Conservation (phyloP, 2,113 vertebrate genomes). For the Suncus etruscus region DNA sequence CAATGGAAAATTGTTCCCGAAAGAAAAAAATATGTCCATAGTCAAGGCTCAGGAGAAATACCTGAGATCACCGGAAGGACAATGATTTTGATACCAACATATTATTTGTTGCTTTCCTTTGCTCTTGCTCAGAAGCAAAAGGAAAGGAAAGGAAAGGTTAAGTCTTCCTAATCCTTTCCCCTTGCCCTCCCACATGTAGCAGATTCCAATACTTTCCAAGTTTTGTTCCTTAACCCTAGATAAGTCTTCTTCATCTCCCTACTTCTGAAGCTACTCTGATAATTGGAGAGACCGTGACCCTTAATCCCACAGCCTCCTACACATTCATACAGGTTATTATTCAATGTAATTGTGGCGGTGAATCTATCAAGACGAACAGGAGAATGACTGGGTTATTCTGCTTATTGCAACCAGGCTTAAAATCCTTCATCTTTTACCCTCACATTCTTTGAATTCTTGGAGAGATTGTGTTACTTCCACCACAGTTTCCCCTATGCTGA, state of each 20-base stretch:
- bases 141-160: not conserved
- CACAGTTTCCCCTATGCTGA: not conserved
- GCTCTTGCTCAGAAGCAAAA: not conserved
- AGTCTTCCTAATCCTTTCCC: not conserved
- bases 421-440: slow-evolving; percentile 10
- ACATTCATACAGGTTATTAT: not conserved
- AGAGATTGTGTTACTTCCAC: not conserved
- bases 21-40: not conserved
- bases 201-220: not conserved
- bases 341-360: not conserved
- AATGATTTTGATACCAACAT: not conserved
- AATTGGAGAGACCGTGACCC: not conserved
- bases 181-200: rapidly evolving
- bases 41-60: not conserved
- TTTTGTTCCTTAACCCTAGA: not conserved
- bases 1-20: not conserved
- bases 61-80: not conserved
- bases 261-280: not conserved
- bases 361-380: not conserved
- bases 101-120: not conserved
- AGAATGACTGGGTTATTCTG: slow-evolving; percentile 20
- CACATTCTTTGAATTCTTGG: not conserved
- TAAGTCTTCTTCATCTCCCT: not conserved
- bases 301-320: not conserved
- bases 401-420: not conserved